phyloP scores from a whole-genome alignment of 2,113 vertebrate genomes.

The Epinephelus cyanopodus region DNA sequence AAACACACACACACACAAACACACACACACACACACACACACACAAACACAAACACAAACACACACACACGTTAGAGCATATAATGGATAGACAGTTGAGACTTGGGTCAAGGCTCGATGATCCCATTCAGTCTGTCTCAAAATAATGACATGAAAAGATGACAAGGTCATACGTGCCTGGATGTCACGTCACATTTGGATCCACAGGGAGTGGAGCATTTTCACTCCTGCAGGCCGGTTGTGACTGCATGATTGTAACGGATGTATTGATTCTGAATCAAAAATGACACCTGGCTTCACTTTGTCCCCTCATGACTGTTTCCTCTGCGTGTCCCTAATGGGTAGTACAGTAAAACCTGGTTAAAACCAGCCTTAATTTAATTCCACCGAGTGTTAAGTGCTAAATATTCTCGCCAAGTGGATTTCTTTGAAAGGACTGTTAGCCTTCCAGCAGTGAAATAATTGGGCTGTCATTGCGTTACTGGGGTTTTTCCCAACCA shows the following conservation, averaged over 20 bases:
- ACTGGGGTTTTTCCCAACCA: slow-evolving; percentile 42
- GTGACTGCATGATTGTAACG: not conserved
- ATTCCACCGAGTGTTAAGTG: slow-evolving; percentile 37
- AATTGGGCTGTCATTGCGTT: slow-evolving; percentile 68
- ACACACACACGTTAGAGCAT: not conserved
- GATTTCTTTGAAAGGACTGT: slow-evolving; percentile 54
- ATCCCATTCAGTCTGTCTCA: slow-evolving; percentile 3
- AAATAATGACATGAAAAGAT: slow-evolving; percentile 7
- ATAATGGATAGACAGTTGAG: not conserved
- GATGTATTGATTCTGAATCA: slow-evolving; percentile 17
- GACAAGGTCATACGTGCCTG: not conserved
- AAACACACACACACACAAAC: not conserved
- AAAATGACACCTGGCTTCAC: not conserved
- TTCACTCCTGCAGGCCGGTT: not conserved
- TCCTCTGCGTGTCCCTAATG: not conserved
- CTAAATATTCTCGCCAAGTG: slow-evolving; percentile 62
- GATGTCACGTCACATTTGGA: slow-evolving; percentile 1
- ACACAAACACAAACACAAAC: not conserved
- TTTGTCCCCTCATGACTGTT: not conserved
- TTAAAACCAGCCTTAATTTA: slow-evolving; percentile 50
- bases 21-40: not conserved
- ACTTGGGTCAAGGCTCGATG: not conserved
- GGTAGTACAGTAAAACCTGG: slow-evolving; percentile 8
- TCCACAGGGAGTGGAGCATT: not conserved
- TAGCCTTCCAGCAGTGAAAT: slow-evolving; percentile 69